A percentile compares a stretch with the other conserved stretches of the same genome.
Conservation (phyloP, 2,797 vertebrate genomes). For the Diplodus puntazzo region DNA sequence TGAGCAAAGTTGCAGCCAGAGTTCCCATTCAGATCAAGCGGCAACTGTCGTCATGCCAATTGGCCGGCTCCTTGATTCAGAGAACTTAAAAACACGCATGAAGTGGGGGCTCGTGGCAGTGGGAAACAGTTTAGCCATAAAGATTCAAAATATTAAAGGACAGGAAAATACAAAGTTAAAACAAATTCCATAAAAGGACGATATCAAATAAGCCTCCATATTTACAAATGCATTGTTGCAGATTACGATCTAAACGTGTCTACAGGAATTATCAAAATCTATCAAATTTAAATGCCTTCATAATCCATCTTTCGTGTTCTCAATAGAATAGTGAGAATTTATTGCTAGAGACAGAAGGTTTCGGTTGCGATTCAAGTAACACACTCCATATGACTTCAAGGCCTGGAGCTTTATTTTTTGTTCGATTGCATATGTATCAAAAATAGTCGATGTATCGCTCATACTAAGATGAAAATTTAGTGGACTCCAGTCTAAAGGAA, state of each 20-base stretch:
- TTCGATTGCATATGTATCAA: neutral
- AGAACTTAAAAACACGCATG: neutral
- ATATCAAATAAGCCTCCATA: neutral
- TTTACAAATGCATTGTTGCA: neutral
- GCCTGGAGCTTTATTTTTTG: neutral
- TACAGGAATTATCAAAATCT: neutral
- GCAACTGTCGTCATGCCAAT: neutral
- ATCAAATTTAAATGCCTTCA: neutral
- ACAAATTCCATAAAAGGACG: neutral
- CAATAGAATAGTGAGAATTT: neutral
- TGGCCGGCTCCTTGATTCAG: neutral
- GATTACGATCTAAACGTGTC: neutral
- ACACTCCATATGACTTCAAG: neutral
- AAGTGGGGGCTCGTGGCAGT: neutral
- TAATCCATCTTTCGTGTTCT: neutral
- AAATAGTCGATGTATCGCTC: neutral
- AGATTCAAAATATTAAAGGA: neutral
- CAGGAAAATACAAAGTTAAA: neutral
- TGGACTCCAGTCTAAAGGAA: neutral
- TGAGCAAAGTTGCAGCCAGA: constrained; percentile 26
- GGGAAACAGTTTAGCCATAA: neutral
- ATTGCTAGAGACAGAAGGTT: neutral
- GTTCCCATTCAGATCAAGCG: constrained; percentile 17
- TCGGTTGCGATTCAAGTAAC: neutral
- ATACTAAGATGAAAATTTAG: neutral